Base-by-base conservation (phyloP, 2,797 vertebrate species). In the Limosa lapponica region DNA sequence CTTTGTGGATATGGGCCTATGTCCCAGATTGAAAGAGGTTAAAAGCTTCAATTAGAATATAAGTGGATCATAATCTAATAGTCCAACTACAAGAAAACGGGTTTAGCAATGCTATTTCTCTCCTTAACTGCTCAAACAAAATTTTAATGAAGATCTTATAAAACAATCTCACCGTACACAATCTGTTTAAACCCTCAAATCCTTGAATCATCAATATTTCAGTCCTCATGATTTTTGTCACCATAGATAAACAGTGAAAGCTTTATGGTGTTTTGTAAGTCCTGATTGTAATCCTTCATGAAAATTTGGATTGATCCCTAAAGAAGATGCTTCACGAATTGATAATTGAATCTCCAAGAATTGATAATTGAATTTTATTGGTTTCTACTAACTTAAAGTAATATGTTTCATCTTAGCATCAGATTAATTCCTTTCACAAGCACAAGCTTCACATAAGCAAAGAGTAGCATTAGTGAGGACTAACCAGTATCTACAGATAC, bases 271-370 rank as follows among this genome's bases (percentile, higher is more conserved):
- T 93, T 97, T 94, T 46, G 2, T 22, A 90, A 92, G 27, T 91
- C 90, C 49, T 93, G 48, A 28, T 32, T 80, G 49, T 89, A 97
- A 97, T 95, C 65, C 57, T 94, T 96, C 74, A 94, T 96, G 96
- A 97, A 97, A 95, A 95, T 93, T 97, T 86, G 95, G 78, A 95
- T 81, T 83, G 72, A 95, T 55, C 83, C 27, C 67, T 97, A 70
- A 96, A 91, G 89, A 93, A 77, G 86, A 72, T 79, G 91, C 69
- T 86, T 72, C 84, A 81, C n/a, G 85, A 19, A 72, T 36, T 78
- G 93, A n/a, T n/a, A n/a, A n/a, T n/a, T n/a, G n/a, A n/a, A n/a
- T 58, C 41, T 80, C 64, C 87, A 32, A 94, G 79, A 93, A 74
- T 41, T 81, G 75, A 83, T 95, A 94, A 95, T 89, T 96, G 85